phyloP scores from a whole-genome alignment of 2,797 vertebrate species.

The Somateria mollissima region DNA sequence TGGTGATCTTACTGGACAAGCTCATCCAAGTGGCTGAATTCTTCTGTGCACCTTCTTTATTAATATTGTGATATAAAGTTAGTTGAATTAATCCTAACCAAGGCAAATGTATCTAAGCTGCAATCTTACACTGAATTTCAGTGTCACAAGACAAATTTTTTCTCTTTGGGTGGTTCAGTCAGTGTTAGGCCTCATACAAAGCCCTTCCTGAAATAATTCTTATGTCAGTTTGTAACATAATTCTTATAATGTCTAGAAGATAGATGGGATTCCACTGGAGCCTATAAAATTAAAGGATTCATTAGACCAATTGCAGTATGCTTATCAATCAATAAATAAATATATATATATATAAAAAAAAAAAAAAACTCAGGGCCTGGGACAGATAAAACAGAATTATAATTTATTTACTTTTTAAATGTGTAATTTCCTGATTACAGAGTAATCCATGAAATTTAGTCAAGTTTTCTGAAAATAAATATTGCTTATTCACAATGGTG shows the following conservation, averaged over 20 bases:
- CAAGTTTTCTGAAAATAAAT: background rate
- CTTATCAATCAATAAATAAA: background rate
- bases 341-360: too few species aligned
- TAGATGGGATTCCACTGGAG: background rate
- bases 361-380: background rate
- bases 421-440: background rate
- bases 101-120: background rate
- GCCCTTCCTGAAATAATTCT: background rate
- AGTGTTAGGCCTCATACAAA: background rate
- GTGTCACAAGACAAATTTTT: background rate
- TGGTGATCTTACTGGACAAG: background rate
- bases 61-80: background rate
- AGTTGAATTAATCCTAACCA: background rate
- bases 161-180: background rate
- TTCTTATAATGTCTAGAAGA: slow-evolving; percentile 30
- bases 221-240: background rate
- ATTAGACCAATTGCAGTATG: background rate
- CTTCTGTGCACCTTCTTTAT: background rate
- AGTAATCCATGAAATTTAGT: background rate
- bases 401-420: background rate
- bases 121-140: background rate
- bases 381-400: background rate
- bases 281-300: slow-evolving; percentile 34
- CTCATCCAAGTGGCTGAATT: background rate
- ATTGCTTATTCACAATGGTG: background rate